phyloP scores from a whole-genome alignment of 1,140 invertebrate species.

The Zaprionus tsacasi region DNA sequence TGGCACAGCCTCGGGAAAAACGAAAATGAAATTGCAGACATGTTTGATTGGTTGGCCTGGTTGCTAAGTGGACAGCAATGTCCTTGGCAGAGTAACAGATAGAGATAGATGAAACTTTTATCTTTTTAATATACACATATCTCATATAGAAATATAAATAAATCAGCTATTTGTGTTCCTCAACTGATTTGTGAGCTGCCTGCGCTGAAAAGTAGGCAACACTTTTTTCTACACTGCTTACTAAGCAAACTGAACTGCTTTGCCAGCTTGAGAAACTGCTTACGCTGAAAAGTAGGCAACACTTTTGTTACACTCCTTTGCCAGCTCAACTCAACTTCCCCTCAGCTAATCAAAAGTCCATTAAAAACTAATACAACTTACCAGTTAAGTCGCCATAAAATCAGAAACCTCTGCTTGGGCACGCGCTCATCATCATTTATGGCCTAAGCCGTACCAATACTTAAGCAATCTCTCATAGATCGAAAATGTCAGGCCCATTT shows the following conservation, averaged over 20 bases:
- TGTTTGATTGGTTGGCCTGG: slow-evolving; percentile 16
- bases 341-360: background rate
- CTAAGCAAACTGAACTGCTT: background rate
- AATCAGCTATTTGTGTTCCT: too few relatives aligned
- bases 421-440: background rate
- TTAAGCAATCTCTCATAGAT: background rate
- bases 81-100: too few relatives aligned
- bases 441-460: background rate
- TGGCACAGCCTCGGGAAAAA: slow-evolving; percentile 9
- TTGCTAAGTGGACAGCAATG: background rate
- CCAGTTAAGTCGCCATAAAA: background rate
- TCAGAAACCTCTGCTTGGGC: background rate
- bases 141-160: background rate
- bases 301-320: background rate
- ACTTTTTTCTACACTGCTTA: background rate
- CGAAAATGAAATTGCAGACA: slow-evolving; percentile 6
- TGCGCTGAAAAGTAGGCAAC: background rate
- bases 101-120: background rate
- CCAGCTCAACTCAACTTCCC: background rate
- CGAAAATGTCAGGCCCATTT: slow-evolving; percentile 9
- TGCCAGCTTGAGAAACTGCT: background rate
- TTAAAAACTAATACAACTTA: slow-evolving; percentile 8
- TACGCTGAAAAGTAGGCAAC: slow-evolving; percentile 2
- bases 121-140: background rate
- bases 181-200: too few relatives aligned